Base-by-base conservation (phyloP, 2,797 vertebrate species). In the Hemibagrus guttatus region DNA sequence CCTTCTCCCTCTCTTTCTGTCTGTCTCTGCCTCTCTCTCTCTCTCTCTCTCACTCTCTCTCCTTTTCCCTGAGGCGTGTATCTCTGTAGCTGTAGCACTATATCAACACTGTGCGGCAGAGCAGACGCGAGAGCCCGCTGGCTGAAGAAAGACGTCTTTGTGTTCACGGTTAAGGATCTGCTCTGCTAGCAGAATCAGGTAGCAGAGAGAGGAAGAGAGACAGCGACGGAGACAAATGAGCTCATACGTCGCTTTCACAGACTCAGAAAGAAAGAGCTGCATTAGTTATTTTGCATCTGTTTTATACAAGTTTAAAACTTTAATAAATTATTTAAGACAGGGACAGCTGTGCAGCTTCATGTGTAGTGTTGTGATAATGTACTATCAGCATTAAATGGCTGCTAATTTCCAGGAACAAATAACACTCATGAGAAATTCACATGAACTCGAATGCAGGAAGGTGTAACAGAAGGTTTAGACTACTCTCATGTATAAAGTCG, bases 121-220 rank as follows among this genome's bases (percentile, higher is more conserved):
- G 31, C 76, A 86, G 85, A 83, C 79, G 83, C 61, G 83, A 58
- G 71, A 8, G 49, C 42, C 66, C 71, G 56, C 69, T 76, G 75
- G 75, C 66, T 58, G 26, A 78, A 85, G 80, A 90, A 89, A 88
- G 72, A 52, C 21, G 35, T 54, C 68, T 84, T 88, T 89, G 54
- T 88, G 84, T 71, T 75, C 80, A 68, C 8, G 7, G 12, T 87
- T 76, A 68, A 83, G 59, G 69, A 61, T 87, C 68, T 84, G 85
- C n/a, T 61, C 54, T 75, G 61, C 31, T 46, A 35, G 52, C 68
- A 81, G 83, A 87, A 63, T 64, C 84, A 83, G 82, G 89, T 87
- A 89, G 85, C 78, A 80, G 58, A 75, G 69, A 46, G 64, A 46
- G 79, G 69, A n/a, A 78, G 46, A 74, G 46, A 56, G 74, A 49